phyloP scores from a whole-genome alignment of 2,113 vertebrate species.

The Nestor notabilis region DNA sequence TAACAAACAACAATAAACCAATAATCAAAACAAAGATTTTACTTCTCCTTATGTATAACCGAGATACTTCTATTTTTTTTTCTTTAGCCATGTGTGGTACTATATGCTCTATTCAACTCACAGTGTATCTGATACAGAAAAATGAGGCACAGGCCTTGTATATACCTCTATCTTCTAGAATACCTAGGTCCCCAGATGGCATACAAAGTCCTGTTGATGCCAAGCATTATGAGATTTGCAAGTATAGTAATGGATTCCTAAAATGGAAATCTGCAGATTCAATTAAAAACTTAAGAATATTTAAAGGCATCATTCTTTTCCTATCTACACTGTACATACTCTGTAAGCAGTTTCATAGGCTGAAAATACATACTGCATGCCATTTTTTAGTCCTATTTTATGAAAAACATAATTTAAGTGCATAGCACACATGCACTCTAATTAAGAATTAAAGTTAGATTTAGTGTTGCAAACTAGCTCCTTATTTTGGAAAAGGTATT shows the following conservation, averaged over 20 bases:
- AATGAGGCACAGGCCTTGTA: background rate
- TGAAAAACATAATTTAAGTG: background rate
- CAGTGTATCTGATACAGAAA: background rate
- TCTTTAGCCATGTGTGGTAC: background rate
- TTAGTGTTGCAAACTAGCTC: background rate
- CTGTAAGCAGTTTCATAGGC: background rate
- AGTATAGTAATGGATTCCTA: background rate
- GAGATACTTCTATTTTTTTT: background rate
- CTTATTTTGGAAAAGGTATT: background rate
- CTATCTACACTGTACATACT: background rate
- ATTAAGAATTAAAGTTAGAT: background rate
- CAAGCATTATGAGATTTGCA: background rate
- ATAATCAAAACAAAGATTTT: background rate
- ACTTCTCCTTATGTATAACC: background rate
- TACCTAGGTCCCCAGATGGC: background rate
- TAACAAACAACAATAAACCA: background rate
- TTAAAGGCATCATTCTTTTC: background rate
- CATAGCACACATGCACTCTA: background rate
- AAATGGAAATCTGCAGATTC: background rate
- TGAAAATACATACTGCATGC: background rate
- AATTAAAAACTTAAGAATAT: background rate
- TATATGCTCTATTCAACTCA: background rate
- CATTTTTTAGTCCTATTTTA: background rate
- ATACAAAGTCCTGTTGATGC: background rate
- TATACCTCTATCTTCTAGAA: background rate